Percentiles rank a stretch among this genome's conserved stretches.
Evolutionary conservation across 2,888 invertebrate genomes (phyloP).

Genomic region (Drosophila siamana): DNA sequence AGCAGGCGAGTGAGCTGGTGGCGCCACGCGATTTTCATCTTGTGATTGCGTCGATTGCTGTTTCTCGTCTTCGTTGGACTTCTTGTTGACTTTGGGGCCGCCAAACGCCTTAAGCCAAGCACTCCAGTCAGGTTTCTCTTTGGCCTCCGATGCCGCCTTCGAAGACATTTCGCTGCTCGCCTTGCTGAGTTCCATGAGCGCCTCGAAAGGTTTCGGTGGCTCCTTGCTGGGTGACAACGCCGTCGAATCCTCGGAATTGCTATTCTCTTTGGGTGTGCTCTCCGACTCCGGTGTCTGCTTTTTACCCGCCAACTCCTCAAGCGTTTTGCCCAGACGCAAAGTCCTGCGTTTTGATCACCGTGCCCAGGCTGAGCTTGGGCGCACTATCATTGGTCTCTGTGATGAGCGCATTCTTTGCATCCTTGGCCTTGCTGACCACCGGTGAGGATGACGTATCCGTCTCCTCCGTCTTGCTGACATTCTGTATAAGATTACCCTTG

Average conservation of each 20-base stretch:
- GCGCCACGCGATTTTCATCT: conserved; percentile 55
- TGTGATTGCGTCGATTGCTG: conserved; percentile 67
- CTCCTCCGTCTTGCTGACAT: conserved; percentile 88
- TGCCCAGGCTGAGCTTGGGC: conserved; percentile 93
- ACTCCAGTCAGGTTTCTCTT: conserved; percentile 90
- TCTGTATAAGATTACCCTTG: conserved; percentile 93
- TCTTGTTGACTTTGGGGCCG: conserved; percentile 91
- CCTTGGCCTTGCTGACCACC: conserved; percentile 87
- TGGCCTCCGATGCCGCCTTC: conserved; percentile 38
- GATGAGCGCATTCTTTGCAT: conserved; percentile 87
- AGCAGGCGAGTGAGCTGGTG: conserved; percentile 74
- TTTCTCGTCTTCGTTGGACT: conserved; percentile 87
- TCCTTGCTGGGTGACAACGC: conserved; percentile 39
- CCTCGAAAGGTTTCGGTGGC: conserved; percentile 60
- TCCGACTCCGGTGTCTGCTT: conserved; percentile 51
- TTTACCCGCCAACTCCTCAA: conserved; percentile 85
- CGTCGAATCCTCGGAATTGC: conserved; percentile 21
- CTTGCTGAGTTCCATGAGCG: conserved; percentile 66
- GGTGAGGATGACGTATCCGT: conserved; percentile 85
- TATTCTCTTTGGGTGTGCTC: conserved; percentile 38
- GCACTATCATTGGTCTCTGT: conserved; percentile 89
- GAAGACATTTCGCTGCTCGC: conserved; percentile 53
- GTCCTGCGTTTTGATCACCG: conserved; percentile 91
- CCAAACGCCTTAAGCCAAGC: conserved; percentile 97
- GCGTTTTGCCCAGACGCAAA: conserved; percentile 88